Evolutionary conservation across 2,888 invertebrate species (phyloP).

Genomic region (Caenorhabditis zanzibari): DNA sequence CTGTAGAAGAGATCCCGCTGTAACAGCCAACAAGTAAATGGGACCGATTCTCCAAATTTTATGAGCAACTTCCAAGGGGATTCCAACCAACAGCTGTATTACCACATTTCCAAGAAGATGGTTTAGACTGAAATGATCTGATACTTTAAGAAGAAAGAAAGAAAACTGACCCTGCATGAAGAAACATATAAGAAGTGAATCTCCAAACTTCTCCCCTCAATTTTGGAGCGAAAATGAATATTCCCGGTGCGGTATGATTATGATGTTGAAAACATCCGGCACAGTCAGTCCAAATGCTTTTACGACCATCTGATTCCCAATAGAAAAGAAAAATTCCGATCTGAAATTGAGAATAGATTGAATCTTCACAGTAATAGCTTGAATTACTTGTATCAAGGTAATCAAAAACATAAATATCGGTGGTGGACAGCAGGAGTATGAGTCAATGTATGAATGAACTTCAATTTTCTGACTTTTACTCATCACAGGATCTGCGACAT

Average conservation of each 20-base stretch:
- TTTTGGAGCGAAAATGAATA: conserved; percentile 92
- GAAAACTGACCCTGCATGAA: conserved; percentile 71
- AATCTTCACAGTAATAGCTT: neutral
- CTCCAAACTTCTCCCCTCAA: conserved; percentile 94
- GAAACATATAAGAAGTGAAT: conserved; percentile 90
- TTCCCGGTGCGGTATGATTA: conserved; percentile 63
- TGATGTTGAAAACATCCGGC: conserved; percentile 87
- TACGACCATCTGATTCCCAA: conserved; percentile 82
- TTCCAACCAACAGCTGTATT: conserved; percentile 94
- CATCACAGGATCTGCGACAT: conserved; percentile 66
- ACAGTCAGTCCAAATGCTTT: conserved; percentile 86
- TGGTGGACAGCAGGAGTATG: conserved; percentile 87
- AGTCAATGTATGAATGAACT: conserved; percentile 73
- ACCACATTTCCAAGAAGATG: conserved; percentile 94
- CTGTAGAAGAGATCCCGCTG: conserved; percentile 85
- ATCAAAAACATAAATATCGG: conserved; percentile 95
- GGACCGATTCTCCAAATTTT: conserved; percentile 90
- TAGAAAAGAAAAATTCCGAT: conserved; percentile 86
- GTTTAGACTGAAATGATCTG: conserved; percentile 61
- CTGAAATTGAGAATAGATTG: conserved; percentile 78
- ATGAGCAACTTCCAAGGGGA: conserved; percentile 97
- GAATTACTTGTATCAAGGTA: conserved; percentile 87
- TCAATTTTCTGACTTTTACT: conserved; percentile 61
- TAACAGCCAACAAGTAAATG: conserved; percentile 84
- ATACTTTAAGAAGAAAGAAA: neutral